These are phyloP conservation scores for Platyura marginata DNA, from an alignment of 1,140 invertebrate genomes.

Conservation along the genomic window DNA sequence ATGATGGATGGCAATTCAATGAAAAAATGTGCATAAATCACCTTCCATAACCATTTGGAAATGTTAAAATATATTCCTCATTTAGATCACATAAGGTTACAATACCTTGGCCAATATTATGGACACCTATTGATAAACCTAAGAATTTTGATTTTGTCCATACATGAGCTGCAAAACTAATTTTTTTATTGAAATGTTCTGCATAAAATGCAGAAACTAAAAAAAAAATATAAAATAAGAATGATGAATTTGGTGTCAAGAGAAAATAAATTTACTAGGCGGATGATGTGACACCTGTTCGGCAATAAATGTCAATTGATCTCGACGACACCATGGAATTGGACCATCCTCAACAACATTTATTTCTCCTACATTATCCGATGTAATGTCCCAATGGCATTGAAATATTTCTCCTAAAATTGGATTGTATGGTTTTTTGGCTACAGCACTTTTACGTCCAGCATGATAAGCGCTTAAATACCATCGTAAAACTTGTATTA, in stretches of 20 bases:
- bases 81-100: conserved; percentile 65
- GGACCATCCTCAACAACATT: conserved; percentile 46
- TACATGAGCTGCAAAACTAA: conserved; percentile 83
- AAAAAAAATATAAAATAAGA: conserved; percentile 6
- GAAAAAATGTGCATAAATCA: too few relatives aligned
- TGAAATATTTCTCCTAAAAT: conserved; percentile 88
- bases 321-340: conserved; percentile 57
- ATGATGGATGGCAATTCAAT: too few relatives aligned
- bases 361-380: conserved; percentile 12
- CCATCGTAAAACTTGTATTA: conserved; percentile 86
- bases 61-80: conserved; percentile 85
- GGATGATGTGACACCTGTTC: conserved; percentile 99
- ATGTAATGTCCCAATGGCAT: conserved; percentile 64
- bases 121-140: conserved; percentile 83
- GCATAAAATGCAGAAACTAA: conserved; percentile 93
- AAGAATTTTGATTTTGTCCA: conserved; percentile 98
- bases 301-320: conserved; percentile 79
- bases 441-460: conserved; percentile 80
- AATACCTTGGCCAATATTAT: conserved; percentile 67
- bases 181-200: conserved; percentile 76
- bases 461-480: conserved; percentile 96
- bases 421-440: conserved; percentile 97
- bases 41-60: conserved; percentile 91
- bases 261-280: conserved; percentile 46
- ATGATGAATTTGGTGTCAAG: too few relatives aligned